phyloP scores from a whole-genome alignment of 2,888 invertebrate genomes.

The Pseudococcus longispinus region DNA sequence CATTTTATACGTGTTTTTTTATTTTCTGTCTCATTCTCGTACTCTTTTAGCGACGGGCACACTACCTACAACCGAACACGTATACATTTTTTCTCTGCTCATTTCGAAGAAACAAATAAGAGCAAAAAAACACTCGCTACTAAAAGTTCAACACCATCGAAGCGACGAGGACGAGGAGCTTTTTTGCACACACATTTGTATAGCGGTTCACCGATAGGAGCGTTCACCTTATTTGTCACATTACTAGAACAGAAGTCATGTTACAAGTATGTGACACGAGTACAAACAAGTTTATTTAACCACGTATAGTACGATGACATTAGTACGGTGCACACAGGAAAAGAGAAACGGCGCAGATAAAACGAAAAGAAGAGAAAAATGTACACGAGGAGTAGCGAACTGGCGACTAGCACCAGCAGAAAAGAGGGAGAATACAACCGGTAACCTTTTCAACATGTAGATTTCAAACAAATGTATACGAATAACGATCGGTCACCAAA shows the following conservation, averaged over 20 bases:
- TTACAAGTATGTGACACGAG: slow-evolving; percentile 38
- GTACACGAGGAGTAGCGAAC: not conserved
- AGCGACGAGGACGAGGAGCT: not conserved
- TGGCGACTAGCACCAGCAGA: not conserved
- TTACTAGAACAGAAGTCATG: slow-evolving; percentile 45
- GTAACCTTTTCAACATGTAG: not conserved
- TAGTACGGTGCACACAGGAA: not conserved
- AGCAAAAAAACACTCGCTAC: not conserved
- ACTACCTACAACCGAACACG: not conserved
- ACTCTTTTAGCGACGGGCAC: too few relatives aligned
- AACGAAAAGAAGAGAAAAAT: not conserved
- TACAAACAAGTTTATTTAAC: slow-evolving; percentile 34
- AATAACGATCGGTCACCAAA: not conserved
- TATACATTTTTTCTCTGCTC: not conserved
- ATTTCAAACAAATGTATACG: not conserved
- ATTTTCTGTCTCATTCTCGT: not conserved
- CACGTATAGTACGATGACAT: slow-evolving; percentile 11
- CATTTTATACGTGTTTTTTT: not conserved
- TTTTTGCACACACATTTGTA: not conserved
- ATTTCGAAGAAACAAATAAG: not conserved
- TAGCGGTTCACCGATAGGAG: slow-evolving; percentile 7
- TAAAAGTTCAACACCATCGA: not conserved
- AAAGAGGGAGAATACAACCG: not conserved
- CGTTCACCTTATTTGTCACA: slow-evolving; percentile 45
- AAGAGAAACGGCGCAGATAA: not conserved